Evolutionary conservation across 2,888 invertebrate genomes (phyloP).

Genomic region (Schizaphis graminum): DNA sequence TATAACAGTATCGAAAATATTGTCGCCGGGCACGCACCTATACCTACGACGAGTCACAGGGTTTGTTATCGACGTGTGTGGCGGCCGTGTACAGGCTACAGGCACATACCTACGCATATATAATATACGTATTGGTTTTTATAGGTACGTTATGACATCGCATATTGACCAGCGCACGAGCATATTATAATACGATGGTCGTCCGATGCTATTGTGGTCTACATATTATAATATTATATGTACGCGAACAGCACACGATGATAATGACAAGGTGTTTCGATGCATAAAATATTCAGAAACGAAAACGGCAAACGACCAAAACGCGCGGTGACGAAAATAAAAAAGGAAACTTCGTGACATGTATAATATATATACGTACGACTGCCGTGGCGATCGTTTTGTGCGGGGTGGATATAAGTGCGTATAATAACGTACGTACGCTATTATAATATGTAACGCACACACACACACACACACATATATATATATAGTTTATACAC

Average conservation of each 20-base stretch:
- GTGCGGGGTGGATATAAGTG: neutral
- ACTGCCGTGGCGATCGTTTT: neutral
- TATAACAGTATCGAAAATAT: neutral
- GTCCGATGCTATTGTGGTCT: neutral
- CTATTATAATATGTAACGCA: neutral
- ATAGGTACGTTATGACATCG: neutral
- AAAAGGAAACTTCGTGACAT: neutral
- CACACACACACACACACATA: neutral
- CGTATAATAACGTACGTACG: neutral
- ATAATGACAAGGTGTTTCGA: neutral
- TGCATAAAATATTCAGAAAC: neutral
- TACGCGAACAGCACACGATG: neutral
- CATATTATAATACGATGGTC: neutral
- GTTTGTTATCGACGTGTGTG: conserved; percentile 14
- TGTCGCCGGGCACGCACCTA: neutral
- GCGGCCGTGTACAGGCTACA: neutral
- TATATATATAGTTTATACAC: no score
- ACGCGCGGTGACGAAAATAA: neutral
- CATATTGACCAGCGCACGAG: neutral
- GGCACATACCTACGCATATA: no score
- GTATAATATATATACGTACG: neutral
- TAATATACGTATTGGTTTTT: no score
- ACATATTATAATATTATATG: neutral
- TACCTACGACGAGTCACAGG: neutral
- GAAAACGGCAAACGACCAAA: neutral